A percentile compares a stretch with the other conserved stretches of the same genome.
Evolutionary conservation across 2,888 invertebrate genomes (phyloP).

Genomic region (Rhimphoctona megacephalus): DNA sequence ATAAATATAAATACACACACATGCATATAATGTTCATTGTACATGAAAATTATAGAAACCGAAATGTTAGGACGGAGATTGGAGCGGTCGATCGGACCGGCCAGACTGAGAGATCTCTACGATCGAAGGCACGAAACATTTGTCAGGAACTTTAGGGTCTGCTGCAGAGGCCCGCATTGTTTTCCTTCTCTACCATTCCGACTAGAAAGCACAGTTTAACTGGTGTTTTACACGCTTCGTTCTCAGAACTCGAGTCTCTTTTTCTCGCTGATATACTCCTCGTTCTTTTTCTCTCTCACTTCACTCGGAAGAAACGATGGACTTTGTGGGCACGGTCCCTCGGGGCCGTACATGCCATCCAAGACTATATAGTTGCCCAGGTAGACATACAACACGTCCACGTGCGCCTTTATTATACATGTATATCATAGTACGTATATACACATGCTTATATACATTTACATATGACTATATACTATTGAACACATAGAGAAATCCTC

Average conservation of each 20-base stretch:
- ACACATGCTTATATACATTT: no score
- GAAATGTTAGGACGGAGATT: constrained; percentile 22
- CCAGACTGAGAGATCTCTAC: constrained; percentile 60
- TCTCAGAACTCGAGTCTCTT: constrained; percentile 80
- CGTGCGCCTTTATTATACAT: constrained; percentile 52
- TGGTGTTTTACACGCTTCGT: constrained; percentile 83
- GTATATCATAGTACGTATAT: constrained; percentile 8
- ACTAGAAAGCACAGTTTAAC: constrained; percentile 83
- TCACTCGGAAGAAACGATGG: background rate
- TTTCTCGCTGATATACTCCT: constrained; percentile 26
- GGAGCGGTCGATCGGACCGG: constrained; percentile 33
- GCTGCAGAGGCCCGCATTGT: constrained; percentile 77
- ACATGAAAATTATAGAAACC: constrained; percentile 23
- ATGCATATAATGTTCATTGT: background rate
- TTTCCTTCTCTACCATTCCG: constrained; percentile 79
- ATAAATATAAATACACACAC: background rate
- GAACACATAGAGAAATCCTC: constrained; percentile 12
- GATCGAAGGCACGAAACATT: constrained; percentile 79
- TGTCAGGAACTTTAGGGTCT: constrained; percentile 82
- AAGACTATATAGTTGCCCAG: constrained; percentile 64
- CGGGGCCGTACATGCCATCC: constrained; percentile 62
- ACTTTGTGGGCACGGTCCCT: constrained; percentile 37
- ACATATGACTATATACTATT: no score
- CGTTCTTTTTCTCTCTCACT: background rate
- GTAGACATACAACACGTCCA: constrained; percentile 67